Base-by-base conservation (phyloP, 92 coral and sea anemone species). In the Actinostola sp. region DNA sequence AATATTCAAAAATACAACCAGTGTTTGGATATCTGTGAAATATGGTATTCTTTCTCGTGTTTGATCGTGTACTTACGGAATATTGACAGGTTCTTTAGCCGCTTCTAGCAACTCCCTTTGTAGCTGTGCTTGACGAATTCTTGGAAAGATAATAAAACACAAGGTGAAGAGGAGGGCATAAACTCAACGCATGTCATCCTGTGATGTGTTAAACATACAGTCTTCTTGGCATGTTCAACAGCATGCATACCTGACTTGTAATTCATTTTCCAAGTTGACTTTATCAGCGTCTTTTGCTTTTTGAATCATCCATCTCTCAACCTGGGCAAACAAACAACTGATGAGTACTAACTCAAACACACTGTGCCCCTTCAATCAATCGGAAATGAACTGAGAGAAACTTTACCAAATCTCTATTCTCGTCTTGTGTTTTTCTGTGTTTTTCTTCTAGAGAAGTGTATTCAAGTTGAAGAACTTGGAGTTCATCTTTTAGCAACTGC, bases 251-350 rank as follows among this genome's bases (percentile, higher is more conserved):
- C 97, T 88, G 64, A 59, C 31, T 71, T 85, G 94, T 42, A 60
- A 64, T 76, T 94, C 98, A 80, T 94, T 94, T 64, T 94, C 97
- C 69, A 84, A 64, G 67, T 94, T 94, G 34, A 94, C 79, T 82
- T 83, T 87, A 66, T 94, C 95, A 20, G 98, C 98, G 66, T 84
- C 98, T 74, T 84, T 85, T 0, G 98, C 98, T 74, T 94, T 94
- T 68, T 91, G 89, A 33, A 70, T 27, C 98, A 94, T 94, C 98
- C 98, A 94, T 55, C 98, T 89, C 73, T 87, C 83, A 31, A 94
- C 89, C 98, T 94, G 62, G 19, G 11, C 7, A 66, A 33, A 35
- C 24, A 67, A 66, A 32, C 3, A 57, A 57, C 32, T 20, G 4
- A 53, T 53, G 23, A 43, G 0, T 15, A 29, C 15, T 3, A 13